Evolutionary conservation across 2,797 vertebrate genomes (phyloP).

Genomic region (Ispidina lecontei): DNA sequence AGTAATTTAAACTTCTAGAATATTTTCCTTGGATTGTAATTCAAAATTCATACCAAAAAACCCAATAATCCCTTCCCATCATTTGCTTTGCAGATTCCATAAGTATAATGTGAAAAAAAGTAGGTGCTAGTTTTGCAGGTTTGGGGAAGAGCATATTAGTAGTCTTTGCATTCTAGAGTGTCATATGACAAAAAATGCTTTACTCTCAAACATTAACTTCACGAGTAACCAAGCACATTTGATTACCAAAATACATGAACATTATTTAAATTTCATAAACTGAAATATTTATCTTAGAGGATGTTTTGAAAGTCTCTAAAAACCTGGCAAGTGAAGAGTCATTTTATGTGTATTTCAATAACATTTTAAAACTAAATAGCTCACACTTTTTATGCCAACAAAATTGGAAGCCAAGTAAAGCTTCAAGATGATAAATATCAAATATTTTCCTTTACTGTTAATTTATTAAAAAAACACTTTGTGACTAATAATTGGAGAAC

Average conservation of each 20-base stretch:
- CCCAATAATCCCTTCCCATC: not conserved
- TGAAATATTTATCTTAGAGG: not conserved
- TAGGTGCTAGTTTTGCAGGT: not conserved
- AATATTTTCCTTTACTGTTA: not conserved
- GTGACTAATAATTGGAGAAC: not conserved
- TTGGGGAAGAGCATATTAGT: not conserved
- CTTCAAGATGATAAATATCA: not conserved
- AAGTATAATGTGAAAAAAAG: not conserved
- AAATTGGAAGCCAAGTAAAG: not conserved
- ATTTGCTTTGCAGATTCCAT: not conserved
- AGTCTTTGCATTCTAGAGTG: not conserved
- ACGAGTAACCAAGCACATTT: not conserved
- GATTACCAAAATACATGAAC: not conserved
- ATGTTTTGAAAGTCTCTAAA: conserved; percentile 35
- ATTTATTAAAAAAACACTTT: not conserved
- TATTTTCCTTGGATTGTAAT: not conserved
- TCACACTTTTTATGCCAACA: conserved; percentile 31
- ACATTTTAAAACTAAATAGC: not conserved
- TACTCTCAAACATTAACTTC: not conserved
- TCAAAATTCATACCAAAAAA: not conserved
- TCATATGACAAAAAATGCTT: not conserved
- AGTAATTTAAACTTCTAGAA: not conserved
- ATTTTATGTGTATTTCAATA: conserved; percentile 12
- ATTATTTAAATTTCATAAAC: not conserved
- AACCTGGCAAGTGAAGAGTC: not conserved